A percentile compares a stretch with the other conserved stretches of the same genome.
phyloP scores from a whole-genome alignment of 2,797 vertebrate species.

The Hyperoplus immaculatus region DNA sequence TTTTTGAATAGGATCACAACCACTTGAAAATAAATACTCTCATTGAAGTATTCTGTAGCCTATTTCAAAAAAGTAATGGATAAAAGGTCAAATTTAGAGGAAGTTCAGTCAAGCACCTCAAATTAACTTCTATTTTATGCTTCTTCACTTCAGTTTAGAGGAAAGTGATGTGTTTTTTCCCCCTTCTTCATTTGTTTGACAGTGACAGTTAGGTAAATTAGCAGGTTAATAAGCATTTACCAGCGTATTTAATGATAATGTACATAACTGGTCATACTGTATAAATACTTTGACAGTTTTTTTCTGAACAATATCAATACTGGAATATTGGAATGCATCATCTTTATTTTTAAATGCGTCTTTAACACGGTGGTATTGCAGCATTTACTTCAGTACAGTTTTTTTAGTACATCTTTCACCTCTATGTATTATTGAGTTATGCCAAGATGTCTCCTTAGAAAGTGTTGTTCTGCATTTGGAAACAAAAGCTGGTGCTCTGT shows the following conservation, averaged over 20 bases:
- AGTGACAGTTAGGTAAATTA: too few relatives aligned
- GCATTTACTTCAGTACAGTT: not conserved
- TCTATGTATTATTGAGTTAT: not conserved
- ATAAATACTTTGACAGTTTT: not conserved
- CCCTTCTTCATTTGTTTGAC: too few relatives aligned
- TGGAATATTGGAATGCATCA: too few relatives aligned
- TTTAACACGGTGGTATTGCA: not conserved
- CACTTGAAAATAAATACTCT: too few relatives aligned
- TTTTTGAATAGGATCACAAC: too few relatives aligned
- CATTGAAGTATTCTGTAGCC: too few relatives aligned
- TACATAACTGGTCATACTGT: too few relatives aligned
- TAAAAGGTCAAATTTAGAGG: not conserved
- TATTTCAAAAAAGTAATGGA: too few relatives aligned
- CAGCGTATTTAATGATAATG: too few relatives aligned
- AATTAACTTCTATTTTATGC: not conserved
- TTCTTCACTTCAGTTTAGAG: not conserved
- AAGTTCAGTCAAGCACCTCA: not conserved
- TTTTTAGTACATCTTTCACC: not conserved
- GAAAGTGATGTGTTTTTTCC: too few relatives aligned
- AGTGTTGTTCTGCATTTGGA: not conserved
- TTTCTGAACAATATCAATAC: not conserved
- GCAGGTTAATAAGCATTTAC: too few relatives aligned
- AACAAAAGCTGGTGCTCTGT: slow-evolving; percentile 2
- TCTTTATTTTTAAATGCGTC: not conserved
- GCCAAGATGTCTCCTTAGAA: rapidly evolving